phyloP scores from a whole-genome alignment of 1,140 invertebrate genomes.

The Paraescarpia echinospica region DNA sequence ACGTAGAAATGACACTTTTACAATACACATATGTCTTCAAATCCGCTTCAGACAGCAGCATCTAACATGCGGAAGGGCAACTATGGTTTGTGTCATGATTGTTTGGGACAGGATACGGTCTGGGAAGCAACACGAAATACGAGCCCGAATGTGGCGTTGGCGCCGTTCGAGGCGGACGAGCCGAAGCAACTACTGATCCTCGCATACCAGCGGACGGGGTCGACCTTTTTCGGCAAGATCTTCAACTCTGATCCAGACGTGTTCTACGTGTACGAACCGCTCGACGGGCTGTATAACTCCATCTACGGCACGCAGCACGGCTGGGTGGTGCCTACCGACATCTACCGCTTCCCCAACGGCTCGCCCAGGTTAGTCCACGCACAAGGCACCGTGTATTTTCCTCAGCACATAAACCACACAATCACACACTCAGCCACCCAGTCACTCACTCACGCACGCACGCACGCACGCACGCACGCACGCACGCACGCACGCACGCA shows the following conservation, averaged over 20 bases:
- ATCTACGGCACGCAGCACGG: not conserved
- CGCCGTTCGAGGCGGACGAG: not conserved
- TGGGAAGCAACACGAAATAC: no score
- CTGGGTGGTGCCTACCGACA: no score
- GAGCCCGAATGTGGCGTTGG: not conserved
- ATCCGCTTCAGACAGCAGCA: no score
- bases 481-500: not conserved
- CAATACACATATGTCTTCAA: no score
- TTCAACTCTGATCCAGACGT: conserved; percentile 9
- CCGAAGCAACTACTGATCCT: conserved; percentile 9
- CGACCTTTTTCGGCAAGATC: conserved; percentile 10
- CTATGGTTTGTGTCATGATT: no score
- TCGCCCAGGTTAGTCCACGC: not conserved
- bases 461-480: conserved; percentile 1
- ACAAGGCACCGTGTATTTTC: not conserved
- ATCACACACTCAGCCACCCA: not conserved
- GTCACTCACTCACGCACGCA: not conserved
- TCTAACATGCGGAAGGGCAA: no score
- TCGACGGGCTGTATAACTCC: not conserved
- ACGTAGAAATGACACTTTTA: no score
- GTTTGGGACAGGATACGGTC: no score
- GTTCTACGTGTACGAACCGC: conserved; percentile 8
- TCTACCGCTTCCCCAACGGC: no score
- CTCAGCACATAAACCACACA: no score
- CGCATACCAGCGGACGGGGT: conserved; percentile 15